Evolutionary conservation across 2,797 vertebrate species (phyloP).

Genomic region (Malurus leucopterus): DNA sequence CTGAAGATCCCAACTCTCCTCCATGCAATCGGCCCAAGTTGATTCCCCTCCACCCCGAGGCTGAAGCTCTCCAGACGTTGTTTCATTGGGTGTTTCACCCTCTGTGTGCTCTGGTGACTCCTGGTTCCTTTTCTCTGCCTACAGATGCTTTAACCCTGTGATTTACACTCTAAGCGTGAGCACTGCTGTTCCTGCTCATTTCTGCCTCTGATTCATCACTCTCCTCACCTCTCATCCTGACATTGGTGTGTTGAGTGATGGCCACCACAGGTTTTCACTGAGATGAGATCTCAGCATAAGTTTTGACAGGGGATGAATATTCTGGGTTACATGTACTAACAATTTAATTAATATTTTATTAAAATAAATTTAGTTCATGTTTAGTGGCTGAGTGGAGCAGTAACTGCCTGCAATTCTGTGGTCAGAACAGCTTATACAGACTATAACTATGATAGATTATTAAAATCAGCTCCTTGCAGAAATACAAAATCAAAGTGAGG

Average conservation of each 20-base stretch:
- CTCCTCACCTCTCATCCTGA: not conserved
- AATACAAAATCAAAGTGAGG: not conserved
- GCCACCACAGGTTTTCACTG: not conserved
- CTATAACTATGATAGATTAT: not conserved
- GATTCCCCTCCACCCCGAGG: not conserved
- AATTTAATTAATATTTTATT: conserved; percentile 2
- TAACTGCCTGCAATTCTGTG: not conserved
- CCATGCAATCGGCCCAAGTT: not conserved
- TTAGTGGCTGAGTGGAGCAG: not conserved
- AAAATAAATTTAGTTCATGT: not conserved
- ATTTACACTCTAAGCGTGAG: conserved; percentile 5
- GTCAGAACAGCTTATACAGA: not conserved
- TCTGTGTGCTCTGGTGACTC: not conserved
- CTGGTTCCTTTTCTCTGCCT: not conserved
- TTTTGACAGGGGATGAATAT: not conserved
- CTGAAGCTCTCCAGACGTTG: not conserved
- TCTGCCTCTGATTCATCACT: not conserved
- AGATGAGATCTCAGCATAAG: not conserved
- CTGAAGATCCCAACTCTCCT: not conserved
- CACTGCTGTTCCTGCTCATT: not conserved
- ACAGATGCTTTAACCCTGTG: not conserved
- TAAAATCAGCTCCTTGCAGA: not conserved
- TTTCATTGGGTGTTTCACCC: not conserved
- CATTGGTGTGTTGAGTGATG: not conserved
- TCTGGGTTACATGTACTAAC: not conserved